Evolutionary conservation across 2,797 vertebrate genomes (phyloP), one percentile per base, ranked within the genome.

Genomic region (Remorina albescens): DNA sequence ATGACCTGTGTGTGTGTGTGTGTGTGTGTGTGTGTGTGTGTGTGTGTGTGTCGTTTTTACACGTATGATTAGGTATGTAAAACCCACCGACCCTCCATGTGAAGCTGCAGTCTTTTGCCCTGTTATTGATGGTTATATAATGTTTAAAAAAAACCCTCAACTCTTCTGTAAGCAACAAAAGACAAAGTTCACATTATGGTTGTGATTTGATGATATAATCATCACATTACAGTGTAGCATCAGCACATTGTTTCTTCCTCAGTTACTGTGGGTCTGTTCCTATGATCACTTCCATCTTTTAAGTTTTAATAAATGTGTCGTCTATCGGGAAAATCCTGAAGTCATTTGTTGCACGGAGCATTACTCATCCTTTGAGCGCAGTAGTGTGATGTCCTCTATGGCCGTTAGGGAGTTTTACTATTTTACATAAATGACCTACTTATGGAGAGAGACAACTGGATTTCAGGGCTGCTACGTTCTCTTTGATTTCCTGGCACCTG

Each of bases 61-160:
- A 41, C 57, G 71, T 74, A 64, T 71, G 71, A 75, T 65, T 79
- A 34, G 30, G 30, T 55, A 44, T 59, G 18, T 61, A 66, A 67
- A 72, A 75, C 62, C 80, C 67, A 69, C 61, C 44, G 44, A 67
- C 25, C 58, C 34, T 82, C 19, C 72, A 58, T 78, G 30, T 54
- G 41, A 60, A 74, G 25, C 41, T 36, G 54, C 26, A 58, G 51
- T 49, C 69, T 63, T 61, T 67, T 44, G 46, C 25, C 34, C n/a
- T 18, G 9, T 16, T 54, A 42, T 41, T 71, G 16, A 65, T 42
- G 30, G 69, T 85, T 58, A 70, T 54, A 54, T 70, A 74, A 87
- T 9, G 13, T 10, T 34, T 9, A 55, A 65, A 58, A 44, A 42
- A 23, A 37, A 56, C n/a, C 8, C 18, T 46, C n/a, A 64, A 12